Conservation (phyloP, 1,140 invertebrate genomes). For the Archegozetes longisetosus region DNA sequence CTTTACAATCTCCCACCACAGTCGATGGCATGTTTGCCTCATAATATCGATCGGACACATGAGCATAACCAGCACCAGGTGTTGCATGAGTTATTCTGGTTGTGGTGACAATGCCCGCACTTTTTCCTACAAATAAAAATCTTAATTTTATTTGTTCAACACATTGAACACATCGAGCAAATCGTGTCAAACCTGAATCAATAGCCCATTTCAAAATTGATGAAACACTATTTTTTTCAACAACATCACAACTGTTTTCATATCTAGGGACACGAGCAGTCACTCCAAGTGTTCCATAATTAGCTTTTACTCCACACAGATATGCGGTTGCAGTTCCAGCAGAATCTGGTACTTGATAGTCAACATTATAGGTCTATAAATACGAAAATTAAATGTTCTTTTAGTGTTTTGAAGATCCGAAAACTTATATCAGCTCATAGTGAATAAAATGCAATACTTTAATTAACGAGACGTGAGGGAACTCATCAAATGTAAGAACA, state of each 20-base stretch:
- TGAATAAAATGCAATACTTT: no score
- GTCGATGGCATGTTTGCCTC: conserved; percentile 46
- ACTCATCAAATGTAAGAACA: conserved; percentile 57
- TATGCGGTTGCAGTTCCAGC: conserved; percentile 73
- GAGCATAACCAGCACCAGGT: conserved; percentile 65
- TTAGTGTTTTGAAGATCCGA: no score
- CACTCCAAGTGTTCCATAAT: conserved; percentile 58
- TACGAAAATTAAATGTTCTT: no score
- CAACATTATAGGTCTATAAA: conserved; percentile 7
- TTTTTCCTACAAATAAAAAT: conserved; percentile 23
- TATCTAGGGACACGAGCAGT: conserved; percentile 43
- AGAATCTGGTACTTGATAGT: conserved; percentile 44
- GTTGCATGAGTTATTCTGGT: conserved; percentile 82
- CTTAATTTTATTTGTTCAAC: no score
- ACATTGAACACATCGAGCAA: no score
- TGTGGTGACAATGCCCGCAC: conserved; percentile 66
- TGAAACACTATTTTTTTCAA: conserved; percentile 37
- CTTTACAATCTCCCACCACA: conserved; percentile 39
- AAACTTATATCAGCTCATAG: no score
- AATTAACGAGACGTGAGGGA: conserved; percentile 55
- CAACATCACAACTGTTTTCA: conserved; percentile 46
- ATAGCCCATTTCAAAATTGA: conserved; percentile 35
- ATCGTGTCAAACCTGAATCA: conserved; percentile 3
- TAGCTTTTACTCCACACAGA: conserved; percentile 66
- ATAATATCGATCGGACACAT: conserved; percentile 54